Evolutionary conservation across 1,140 invertebrate species (phyloP).

Genomic region (Trachelipus rathkii): DNA sequence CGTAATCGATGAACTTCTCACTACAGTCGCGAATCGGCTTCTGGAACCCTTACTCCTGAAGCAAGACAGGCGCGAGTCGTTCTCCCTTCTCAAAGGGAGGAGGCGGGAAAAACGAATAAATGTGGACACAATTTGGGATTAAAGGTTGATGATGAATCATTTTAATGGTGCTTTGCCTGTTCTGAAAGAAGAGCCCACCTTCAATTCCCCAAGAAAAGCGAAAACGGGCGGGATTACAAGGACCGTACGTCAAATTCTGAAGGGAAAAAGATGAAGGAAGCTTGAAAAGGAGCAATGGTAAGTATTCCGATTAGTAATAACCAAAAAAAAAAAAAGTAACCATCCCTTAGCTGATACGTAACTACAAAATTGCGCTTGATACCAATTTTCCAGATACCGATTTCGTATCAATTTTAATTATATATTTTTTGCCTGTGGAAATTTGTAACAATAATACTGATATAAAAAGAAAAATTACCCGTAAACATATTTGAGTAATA

Average conservation of each 20-base stretch:
- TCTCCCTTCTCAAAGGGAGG: neutral
- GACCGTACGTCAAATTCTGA: conserved; percentile 40
- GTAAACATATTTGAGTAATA: too few relatives aligned
- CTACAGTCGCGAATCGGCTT: conserved; percentile 39
- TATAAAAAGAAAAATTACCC: too few relatives aligned
- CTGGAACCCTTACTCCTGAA: conserved; percentile 39
- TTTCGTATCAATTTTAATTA: too few relatives aligned
- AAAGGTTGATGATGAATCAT: too few relatives aligned
- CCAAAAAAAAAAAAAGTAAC: too few relatives aligned
- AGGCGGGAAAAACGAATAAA: neutral
- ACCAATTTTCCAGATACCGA: too few relatives aligned
- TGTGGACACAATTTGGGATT: neutral
- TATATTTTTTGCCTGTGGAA: too few relatives aligned
- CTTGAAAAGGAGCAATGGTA: conserved; percentile 40
- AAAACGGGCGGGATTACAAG: conserved; percentile 42
- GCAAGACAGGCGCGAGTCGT: conserved; percentile 19
- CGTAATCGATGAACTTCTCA: conserved; percentile 42
- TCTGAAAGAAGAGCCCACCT: conserved; percentile 22
- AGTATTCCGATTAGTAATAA: too few relatives aligned
- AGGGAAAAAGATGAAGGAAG: conserved; percentile 46
- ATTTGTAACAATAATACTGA: too few relatives aligned
- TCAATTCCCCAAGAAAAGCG: conserved; percentile 40
- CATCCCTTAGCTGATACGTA: too few relatives aligned
- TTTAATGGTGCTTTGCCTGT: conserved; percentile 1
- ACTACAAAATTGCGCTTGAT: too few relatives aligned